These are phyloP conservation scores for Linepithema humile DNA, from an alignment of 1,140 invertebrate genomes.

Conservation along the genomic window DNA sequence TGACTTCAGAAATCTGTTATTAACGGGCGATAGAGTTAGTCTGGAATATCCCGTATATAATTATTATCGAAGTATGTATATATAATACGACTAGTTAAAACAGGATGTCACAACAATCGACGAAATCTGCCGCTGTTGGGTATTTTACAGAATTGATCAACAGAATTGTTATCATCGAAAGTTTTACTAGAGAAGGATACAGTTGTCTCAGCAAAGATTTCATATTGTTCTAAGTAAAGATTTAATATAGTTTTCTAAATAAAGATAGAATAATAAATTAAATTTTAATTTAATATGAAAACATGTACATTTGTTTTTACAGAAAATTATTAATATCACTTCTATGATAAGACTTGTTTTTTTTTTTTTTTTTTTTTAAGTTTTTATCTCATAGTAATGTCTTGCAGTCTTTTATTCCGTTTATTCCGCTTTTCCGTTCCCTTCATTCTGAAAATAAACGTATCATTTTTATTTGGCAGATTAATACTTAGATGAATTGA, in stretches of 20 bases:
- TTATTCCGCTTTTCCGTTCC: background rate
- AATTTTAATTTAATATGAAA: slow-evolving; percentile 8
- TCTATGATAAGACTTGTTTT: background rate
- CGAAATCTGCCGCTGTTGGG: background rate
- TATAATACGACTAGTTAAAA: background rate
- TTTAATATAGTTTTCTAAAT: background rate
- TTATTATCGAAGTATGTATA: slow-evolving; percentile 10
- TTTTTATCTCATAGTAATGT: background rate
- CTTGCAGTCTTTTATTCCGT: background rate
- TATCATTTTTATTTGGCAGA: background rate
- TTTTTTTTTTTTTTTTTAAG: background rate
- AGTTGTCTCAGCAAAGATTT: background rate
- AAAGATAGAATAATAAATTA: background rate
- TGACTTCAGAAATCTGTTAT: no score
- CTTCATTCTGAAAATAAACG: slow-evolving; percentile 16
- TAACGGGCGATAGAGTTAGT: no score
- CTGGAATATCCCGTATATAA: no score
- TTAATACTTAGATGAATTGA: background rate
- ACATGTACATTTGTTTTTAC: background rate
- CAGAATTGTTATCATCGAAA: background rate
- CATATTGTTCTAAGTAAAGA: no score
- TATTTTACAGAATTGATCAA: slow-evolving; percentile 7
- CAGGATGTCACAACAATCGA: background rate
- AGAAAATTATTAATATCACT: slow-evolving; percentile 24
- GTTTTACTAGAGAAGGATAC: background rate